phyloP scores from a whole-genome alignment of 2,797 vertebrate genomes.

The Champsocephalus esox region DNA sequence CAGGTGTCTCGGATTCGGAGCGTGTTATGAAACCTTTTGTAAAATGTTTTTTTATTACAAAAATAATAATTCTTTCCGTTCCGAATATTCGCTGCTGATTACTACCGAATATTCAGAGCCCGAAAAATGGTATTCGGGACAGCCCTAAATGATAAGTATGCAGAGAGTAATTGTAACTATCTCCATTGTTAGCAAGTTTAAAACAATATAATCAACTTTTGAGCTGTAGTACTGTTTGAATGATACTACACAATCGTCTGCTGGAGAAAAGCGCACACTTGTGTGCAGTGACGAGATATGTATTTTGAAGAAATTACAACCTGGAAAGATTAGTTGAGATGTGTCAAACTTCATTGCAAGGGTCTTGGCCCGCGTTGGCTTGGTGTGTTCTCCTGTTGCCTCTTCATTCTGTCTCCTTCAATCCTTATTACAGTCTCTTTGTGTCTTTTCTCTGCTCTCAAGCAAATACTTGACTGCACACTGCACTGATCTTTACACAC shows the following conservation, averaged over 20 bases:
- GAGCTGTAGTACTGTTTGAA: background rate
- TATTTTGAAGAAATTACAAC: background rate
- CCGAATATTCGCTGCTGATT: too few species aligned
- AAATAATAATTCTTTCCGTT: too few species aligned
- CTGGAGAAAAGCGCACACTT: background rate
- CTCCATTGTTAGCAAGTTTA: background rate
- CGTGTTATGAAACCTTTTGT: too few species aligned
- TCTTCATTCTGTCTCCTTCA: background rate
- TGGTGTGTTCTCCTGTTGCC: background rate
- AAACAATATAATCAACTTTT: background rate
- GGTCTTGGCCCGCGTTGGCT: background rate
- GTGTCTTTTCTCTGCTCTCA: conserved; percentile 11
- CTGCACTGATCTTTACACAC: background rate
- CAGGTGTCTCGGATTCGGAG: too few species aligned
- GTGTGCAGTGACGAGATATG: background rate
- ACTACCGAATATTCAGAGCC: too few species aligned
- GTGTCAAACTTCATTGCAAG: background rate
- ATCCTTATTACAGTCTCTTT: conserved; percentile 22
- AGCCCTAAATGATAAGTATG: background rate
- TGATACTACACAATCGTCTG: background rate
- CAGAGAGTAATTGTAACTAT: background rate
- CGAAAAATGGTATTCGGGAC: too few species aligned
- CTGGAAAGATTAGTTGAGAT: background rate
- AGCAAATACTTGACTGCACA: background rate
- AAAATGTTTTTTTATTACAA: too few species aligned